Percentiles rank a stretch among this genome's conserved stretches.
Conservation (phyloP, 2,797 vertebrate species). For the Ispidina lecontei region DNA sequence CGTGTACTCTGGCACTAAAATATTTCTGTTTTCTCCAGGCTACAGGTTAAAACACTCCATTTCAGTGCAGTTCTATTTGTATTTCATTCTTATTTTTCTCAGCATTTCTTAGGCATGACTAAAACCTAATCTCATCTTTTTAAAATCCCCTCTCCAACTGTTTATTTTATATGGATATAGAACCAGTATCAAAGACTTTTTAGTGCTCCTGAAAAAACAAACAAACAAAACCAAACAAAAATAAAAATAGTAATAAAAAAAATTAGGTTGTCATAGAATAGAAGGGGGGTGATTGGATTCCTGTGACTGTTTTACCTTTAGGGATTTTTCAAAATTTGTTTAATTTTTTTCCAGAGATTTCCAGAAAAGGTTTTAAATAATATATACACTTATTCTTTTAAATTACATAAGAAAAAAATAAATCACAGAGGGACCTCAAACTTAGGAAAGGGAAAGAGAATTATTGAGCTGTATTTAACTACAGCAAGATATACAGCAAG, state of each 20-base stretch:
- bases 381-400: neutral
- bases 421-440: neutral
- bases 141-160: neutral
- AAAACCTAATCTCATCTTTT: neutral
- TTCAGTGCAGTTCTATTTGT: neutral
- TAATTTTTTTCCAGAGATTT: neutral
- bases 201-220: fast-evolving
- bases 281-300: neutral
- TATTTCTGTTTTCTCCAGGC: neutral
- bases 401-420: neutral
- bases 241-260: too few species aligned
- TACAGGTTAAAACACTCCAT: neutral
- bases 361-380: neutral
- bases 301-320: neutral
- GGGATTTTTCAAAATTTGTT: neutral
- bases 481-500: neutral
- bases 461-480: neutral
- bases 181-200: neutral
- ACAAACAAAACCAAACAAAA: neutral
- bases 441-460: neutral
- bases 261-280: neutral
- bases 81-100: neutral
- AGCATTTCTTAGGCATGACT: neutral
- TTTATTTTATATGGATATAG: neutral
- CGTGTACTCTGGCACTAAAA: neutral